phyloP scores from a whole-genome alignment of 2,888 invertebrate species.

The Ophonus ardosiacus region DNA sequence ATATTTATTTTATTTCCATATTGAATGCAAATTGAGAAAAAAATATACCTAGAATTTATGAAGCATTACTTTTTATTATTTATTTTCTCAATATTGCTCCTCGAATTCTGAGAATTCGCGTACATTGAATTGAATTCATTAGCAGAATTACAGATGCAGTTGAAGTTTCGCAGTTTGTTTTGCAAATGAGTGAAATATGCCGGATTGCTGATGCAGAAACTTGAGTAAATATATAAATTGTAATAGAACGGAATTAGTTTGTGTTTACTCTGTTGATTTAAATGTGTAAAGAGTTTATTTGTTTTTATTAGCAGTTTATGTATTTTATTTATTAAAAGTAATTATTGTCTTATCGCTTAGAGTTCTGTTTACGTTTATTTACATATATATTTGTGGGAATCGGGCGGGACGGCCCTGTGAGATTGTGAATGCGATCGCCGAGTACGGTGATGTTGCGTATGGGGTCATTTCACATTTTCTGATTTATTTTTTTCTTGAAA shows the following conservation, averaged over 20 bases:
- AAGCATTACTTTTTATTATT: background rate
- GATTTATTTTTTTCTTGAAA: no score
- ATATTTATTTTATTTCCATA: no score
- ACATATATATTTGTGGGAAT: no score
- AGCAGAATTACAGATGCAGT: constrained; percentile 11
- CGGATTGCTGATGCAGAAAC: background rate
- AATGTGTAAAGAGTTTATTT: background rate
- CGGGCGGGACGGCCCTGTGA: no score
- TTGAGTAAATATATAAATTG: constrained; percentile 36
- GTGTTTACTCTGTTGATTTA: constrained; percentile 6
- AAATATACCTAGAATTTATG: no score
- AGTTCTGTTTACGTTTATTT: no score
- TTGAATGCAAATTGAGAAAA: no score
- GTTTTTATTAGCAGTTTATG: background rate
- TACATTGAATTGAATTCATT: constrained; percentile 15
- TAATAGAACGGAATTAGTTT: constrained; percentile 15
- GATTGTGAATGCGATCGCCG: no score
- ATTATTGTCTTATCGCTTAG: no score
- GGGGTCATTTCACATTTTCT: no score
- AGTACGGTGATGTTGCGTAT: no score
- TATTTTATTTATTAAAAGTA: no score
- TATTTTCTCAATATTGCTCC: background rate
- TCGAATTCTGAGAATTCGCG: background rate
- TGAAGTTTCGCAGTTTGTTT: constrained; percentile 15
- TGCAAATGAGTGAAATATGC: constrained; percentile 38